Evolutionary conservation across 2,888 invertebrate species (phyloP).

Genomic region (Teleiodes luculella): DNA sequence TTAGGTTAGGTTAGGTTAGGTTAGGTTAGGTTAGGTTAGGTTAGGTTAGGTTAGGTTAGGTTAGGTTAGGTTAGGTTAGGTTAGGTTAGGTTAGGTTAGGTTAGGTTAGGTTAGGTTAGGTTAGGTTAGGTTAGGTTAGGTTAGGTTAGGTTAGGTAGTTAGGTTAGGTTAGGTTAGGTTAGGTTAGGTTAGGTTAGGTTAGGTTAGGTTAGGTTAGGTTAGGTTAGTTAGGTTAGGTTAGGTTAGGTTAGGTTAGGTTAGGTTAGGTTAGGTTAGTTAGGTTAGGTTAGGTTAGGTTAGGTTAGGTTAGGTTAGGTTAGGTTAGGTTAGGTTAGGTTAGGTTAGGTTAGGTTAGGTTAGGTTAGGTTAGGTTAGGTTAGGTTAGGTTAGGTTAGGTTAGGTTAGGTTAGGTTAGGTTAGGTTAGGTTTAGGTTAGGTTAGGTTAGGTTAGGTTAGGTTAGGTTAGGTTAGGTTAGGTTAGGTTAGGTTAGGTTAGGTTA

Average conservation of each 20-base stretch:
- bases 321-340: constrained; percentile 22
- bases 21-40: constrained; percentile 13
- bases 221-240: constrained; percentile 20
- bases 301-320: constrained; percentile 22
- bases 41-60: constrained; percentile 13
- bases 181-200: constrained; percentile 19
- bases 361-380: constrained; percentile 22
- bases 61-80: constrained; percentile 13
- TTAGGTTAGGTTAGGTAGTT: constrained; percentile 12
- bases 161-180: constrained; percentile 18
- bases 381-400: constrained; percentile 21
- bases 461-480: constrained; percentile 20
- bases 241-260: constrained; percentile 15
- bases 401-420: constrained; percentile 21
- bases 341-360: constrained; percentile 20
- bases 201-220: constrained; percentile 20
- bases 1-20: constrained; percentile 13
- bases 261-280: constrained; percentile 20
- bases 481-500: constrained; percentile 20
- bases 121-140: constrained; percentile 12
- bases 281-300: constrained; percentile 21
- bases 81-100: constrained; percentile 13
- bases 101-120: constrained; percentile 12
- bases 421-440: no score
- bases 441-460: constrained; percentile 6